These are phyloP conservation scores for Reinhardtius hippoglossoides DNA, from an alignment of 2,113 vertebrate species.

Conservation along the genomic window DNA sequence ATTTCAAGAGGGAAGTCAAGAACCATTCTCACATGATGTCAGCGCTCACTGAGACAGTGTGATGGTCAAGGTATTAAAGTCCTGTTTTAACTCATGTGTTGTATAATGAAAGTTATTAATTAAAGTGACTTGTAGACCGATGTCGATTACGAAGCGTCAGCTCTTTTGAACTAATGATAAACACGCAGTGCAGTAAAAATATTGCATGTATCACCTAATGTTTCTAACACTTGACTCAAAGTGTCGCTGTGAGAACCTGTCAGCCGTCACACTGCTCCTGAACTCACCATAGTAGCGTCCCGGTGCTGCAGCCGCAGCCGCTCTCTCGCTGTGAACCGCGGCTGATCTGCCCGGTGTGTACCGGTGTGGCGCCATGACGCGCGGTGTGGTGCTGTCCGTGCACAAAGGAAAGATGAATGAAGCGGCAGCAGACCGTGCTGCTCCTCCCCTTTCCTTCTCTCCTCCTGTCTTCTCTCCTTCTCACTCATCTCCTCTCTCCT, in stretches of 20 bases:
- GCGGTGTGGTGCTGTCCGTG: not conserved
- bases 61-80: no score
- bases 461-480: not conserved
- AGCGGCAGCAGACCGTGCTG: not conserved
- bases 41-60: no score
- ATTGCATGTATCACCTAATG: not conserved
- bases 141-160: no score
- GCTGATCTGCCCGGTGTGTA: not conserved
- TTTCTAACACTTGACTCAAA: not conserved
- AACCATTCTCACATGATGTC: no score
- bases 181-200: no score
- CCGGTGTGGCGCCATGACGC: conserved; percentile 19
- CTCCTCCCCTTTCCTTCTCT: not conserved
- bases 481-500: no score
- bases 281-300: conserved; percentile 29
- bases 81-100: not conserved
- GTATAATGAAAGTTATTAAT: no score
- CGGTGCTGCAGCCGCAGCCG: not conserved
- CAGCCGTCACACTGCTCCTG: not conserved
- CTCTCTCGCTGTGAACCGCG: not conserved
- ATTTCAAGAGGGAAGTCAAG: no score
- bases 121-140: no score
- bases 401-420: not conserved
- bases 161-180: no score
- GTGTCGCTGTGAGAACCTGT: not conserved